phyloP scores from a whole-genome alignment of 2,888 invertebrate species.

The Hydroisotoma schaefferi region DNA sequence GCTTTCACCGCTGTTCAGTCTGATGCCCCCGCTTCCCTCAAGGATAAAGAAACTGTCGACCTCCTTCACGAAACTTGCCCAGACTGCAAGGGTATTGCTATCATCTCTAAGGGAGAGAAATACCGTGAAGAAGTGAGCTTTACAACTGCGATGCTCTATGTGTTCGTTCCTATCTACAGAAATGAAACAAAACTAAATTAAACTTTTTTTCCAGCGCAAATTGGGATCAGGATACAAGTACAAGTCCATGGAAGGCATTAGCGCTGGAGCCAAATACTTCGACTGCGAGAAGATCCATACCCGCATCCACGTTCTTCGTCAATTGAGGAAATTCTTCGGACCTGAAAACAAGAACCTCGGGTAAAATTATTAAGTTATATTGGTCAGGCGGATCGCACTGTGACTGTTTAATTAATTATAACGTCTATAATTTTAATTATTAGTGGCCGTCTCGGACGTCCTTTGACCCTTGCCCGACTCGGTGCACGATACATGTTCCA shows the following conservation, averaged over 20 bases:
- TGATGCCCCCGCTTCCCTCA: constrained; percentile 37
- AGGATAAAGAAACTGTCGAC: constrained; percentile 33
- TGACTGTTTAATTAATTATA: not conserved
- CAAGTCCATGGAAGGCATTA: constrained; percentile 45
- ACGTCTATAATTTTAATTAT: not conserved
- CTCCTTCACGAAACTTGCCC: constrained; percentile 45
- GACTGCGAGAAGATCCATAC: constrained; percentile 47
- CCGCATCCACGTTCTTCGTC: constrained; percentile 38
- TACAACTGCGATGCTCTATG: no score
- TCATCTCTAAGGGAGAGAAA: constrained; percentile 45
- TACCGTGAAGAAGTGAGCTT: constrained; percentile 40
- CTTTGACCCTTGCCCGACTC: constrained; percentile 41
- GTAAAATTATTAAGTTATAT: no score
- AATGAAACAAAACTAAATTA: not conserved
- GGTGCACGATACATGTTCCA: constrained; percentile 42
- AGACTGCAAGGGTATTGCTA: constrained; percentile 31
- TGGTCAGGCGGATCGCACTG: not conserved
- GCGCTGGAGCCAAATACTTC: constrained; percentile 45
- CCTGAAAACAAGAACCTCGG: constrained; percentile 47
- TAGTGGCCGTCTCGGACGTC: constrained; percentile 39
- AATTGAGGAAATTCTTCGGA: constrained; percentile 45
- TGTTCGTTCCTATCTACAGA: not conserved
- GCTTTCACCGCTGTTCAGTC: constrained; percentile 34
- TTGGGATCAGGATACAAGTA: constrained; percentile 45
- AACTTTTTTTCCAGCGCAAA: no score